Base-by-base conservation (phyloP, 2,113 vertebrate genomes). In the Columbina picui region DNA sequence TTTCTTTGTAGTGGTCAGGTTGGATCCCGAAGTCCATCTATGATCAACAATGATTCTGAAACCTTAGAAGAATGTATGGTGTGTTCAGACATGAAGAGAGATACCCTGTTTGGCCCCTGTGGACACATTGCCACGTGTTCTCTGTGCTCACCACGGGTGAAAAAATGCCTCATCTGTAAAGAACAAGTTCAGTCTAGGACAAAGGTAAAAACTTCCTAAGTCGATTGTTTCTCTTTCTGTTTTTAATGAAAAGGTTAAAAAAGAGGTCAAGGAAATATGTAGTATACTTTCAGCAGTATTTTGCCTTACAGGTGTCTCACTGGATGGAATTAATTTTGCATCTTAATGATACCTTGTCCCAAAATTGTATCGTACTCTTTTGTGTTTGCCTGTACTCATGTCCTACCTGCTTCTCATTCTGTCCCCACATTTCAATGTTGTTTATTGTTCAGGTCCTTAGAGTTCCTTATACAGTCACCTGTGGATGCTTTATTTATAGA, bases 151-250 rank as follows among this genome's bases (percentile, higher is more conserved):
- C 99, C 99, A 26, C 98, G 99, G 14, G 99, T 99, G 96, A 99
- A 99, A 97, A 99, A 99, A 98, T 99, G 99, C 97, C 99, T 99
- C 93, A 99, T 99, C 96, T 99, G 99, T 97, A 99, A 99, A 97
- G 99, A 99, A 13, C 99, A 99, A 97, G 99, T 99, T 96, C 99
- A 99, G 90, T 99, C 99, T 22, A 98, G 99, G 95, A 99, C 99
- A 94, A 99, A 99, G 99, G 99, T 99, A 98, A 93, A 61, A 41
- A 29, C 7, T 25, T 50, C 21, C 23, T 15, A 36, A 45, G 45
- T 80, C 91, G 94, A 8, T 56, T 90, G 38, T 14, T 89, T 88
- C 38, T 47, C 8, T 65, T 84, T 71, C n/a, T 65, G 61, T 10
- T 87, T 81, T 84, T 47, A 64, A 36, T 19, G 30, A 13, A 50